Evolutionary conservation across 2,113 vertebrate species (phyloP), one percentile per base, ranked within the genome.

Genomic region (Ochotona curzoniae): DNA sequence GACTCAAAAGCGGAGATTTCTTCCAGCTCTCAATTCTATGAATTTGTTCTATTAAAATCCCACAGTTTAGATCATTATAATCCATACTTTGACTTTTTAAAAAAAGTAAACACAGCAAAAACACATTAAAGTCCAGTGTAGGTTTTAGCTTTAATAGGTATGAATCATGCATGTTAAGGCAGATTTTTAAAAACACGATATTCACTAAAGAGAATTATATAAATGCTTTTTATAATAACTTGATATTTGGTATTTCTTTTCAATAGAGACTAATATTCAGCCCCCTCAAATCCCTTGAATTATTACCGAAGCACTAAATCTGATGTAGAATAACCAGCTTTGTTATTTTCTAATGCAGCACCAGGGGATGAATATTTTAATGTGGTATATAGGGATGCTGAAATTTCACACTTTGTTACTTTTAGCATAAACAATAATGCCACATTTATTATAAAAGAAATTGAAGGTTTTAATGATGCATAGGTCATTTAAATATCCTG

Each of bases 371-470:
- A 61, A 61, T 90, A 90, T 94, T 93, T 92, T 90, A 85, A 92
- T 88, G 64, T 87, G 35, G 10, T 81, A 1, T 61, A 51, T 54
- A 44, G 12, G 49, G 70, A 84, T 78, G 57, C 35, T 75, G 21
- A 82, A 90, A 92, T 92, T 81, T 89, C 70, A 83, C 7, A 86
- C 60, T 88, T 93, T 51, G 54, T 71, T 92, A 85, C 66, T 90
- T 86, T 96, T 89, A 92, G n/a, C 63, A 80, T 82, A 92, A 93
- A 86, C 69, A 90, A 91, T 87, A 94, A 44, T 7, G n/a, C 32
- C 47, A 89, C 30, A 70, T 92, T 91, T 82, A 90, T 82, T 78
- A 91, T 94, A 57, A 91, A 93, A 92, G 5, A 94, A 91, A 91
- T 91, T 83, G 95, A 85, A 75, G 32, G 78, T 95, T 83, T 57